phyloP scores from a whole-genome alignment of 2,797 vertebrate genomes.

The Triplophysa bombifrons region DNA sequence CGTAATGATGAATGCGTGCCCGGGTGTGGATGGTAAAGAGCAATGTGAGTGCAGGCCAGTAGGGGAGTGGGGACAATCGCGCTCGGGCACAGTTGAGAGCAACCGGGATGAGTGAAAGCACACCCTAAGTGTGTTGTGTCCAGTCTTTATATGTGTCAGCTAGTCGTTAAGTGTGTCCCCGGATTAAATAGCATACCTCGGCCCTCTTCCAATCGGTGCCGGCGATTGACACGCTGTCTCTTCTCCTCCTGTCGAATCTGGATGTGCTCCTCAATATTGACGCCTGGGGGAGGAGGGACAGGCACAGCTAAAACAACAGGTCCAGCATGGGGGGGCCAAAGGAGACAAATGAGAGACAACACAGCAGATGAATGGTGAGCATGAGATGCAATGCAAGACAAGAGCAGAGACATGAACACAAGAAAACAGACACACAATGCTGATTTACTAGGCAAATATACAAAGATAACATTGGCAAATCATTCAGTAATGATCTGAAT shows the following conservation, averaged over 20 bases:
- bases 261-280: constrained; percentile 98
- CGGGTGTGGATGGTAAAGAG: no score
- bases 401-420: constrained; percentile 46
- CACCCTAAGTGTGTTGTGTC: no score
- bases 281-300: constrained; percentile 93
- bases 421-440: constrained; percentile 39
- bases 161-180: no score
- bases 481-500: constrained; percentile 7
- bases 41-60: no score
- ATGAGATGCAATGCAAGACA: constrained; percentile 67
- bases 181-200: constrained; percentile 82
- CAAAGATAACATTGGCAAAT: constrained; percentile 9
- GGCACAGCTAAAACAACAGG: constrained; percentile 89
- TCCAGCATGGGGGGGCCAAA: constrained; percentile 47
- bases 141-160: no score
- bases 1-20: no score
- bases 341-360: constrained; percentile 69
- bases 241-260: constrained; percentile 98
- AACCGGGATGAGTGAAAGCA: no score
- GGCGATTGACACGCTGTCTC: constrained; percentile 91
- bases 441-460: constrained; percentile 3
- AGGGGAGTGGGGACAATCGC: no score
- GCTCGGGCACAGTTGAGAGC: no score
- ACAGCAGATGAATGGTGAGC: constrained; percentile 75
- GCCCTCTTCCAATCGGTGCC: constrained; percentile 93